Percentiles rank a stretch among this genome's conserved stretches.
Evolutionary conservation across 2,797 vertebrate species (phyloP).

Genomic region (Silurus aristotelis): DNA sequence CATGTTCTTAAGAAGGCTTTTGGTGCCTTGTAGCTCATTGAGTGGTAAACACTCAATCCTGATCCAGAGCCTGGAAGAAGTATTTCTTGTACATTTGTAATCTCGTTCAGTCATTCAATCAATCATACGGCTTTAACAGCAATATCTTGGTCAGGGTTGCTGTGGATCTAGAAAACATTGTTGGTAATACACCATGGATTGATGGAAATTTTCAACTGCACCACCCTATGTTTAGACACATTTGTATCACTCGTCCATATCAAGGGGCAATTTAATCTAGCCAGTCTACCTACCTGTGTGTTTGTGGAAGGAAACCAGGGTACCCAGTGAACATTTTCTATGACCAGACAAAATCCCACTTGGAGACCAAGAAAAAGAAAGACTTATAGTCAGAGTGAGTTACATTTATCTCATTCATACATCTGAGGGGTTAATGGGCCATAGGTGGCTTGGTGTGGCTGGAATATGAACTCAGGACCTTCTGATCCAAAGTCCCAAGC

Average conservation of each 20-base stretch:
- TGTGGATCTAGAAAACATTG: not conserved
- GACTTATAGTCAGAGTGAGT: too few species aligned
- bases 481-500: too few species aligned
- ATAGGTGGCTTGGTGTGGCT: too few species aligned
- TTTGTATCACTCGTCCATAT: not conserved
- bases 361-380: too few species aligned
- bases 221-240: not conserved
- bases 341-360: too few species aligned
- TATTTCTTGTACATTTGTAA: not conserved
- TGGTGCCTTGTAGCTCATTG: not conserved
- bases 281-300: not conserved
- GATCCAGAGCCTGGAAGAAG: conserved; percentile 1
- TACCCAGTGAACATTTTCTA: not conserved
- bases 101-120: not conserved
- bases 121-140: not conserved
- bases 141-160: not conserved
- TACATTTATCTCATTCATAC: too few species aligned
- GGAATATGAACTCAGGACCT: too few species aligned
- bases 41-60: conserved; percentile 14
- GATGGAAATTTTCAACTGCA: not conserved
- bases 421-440: too few species aligned
- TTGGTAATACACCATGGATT: not conserved
- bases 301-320: not conserved
- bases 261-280: not conserved
- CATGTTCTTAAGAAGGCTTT: conserved; percentile 16